Evolutionary conservation across 2,888 invertebrate species (phyloP).

Genomic region (Oegoconia quadripuncta): DNA sequence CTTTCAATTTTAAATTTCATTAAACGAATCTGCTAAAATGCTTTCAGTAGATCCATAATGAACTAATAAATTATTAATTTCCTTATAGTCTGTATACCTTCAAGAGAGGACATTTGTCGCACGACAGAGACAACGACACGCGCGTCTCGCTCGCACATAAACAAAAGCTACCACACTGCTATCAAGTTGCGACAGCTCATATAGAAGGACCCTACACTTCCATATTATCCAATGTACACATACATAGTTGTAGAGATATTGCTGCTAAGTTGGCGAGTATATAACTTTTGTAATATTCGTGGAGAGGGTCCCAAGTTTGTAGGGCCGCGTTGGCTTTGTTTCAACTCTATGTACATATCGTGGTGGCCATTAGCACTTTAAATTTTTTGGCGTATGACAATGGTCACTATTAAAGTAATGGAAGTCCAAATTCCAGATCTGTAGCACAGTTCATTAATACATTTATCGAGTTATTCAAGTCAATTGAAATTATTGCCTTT

Average conservation of each 20-base stretch:
- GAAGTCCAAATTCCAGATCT: too few relatives aligned
- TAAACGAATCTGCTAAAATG: too few relatives aligned
- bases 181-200: slow-evolving; percentile 18
- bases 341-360: slow-evolving; percentile 29
- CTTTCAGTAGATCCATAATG: too few relatives aligned
- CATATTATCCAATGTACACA: slow-evolving; percentile 16
- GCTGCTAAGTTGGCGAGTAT: slow-evolving; percentile 39
- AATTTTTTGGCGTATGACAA: too few relatives aligned
- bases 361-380: too few relatives aligned
- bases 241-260: slow-evolving; percentile 34
- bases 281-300: slow-evolving; percentile 69
- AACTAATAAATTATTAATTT: too few relatives aligned
- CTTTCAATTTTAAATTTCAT: too few relatives aligned
- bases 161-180: slow-evolving; percentile 17
- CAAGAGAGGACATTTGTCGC: slow-evolving; percentile 12
- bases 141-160: slow-evolving; percentile 7
- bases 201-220: slow-evolving; percentile 15
- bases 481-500: too few relatives aligned
- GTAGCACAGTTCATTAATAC: too few relatives aligned
- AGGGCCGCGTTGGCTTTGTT: slow-evolving; percentile 38
- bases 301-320: slow-evolving; percentile 50
- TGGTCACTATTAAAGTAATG: too few relatives aligned
- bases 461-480: too few relatives aligned
- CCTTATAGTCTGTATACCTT: slow-evolving; percentile 10
- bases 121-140: slow-evolving; percentile 4